Base-by-base conservation (phyloP, 2,113 vertebrate genomes). In the Dissostichus mawsoni region DNA sequence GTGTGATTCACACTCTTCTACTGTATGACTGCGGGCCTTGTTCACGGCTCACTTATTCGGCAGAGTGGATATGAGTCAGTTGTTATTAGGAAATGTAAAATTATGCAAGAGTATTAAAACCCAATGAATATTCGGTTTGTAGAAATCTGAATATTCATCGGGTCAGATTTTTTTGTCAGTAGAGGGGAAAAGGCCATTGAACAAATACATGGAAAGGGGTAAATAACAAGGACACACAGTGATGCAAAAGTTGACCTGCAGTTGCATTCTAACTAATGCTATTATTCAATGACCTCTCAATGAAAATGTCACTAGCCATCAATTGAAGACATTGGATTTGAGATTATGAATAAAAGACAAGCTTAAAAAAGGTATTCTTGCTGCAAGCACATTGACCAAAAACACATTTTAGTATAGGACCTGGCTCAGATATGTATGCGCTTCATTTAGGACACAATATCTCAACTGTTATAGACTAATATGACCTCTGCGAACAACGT, bases 41-140 rank as follows among this genome's bases (percentile, higher is more conserved):
- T 72, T 72, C 61, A 65, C n/a, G 53, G n/a, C 56, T 78, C 44
- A 53, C 36, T 80, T 66, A 68, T 78, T 55, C 41, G 51, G 45
- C 52, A 3, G 0, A 3, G 56, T 62, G 57, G 29, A 76, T 65
- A 11, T 48, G 12, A 82, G 58, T 77, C 69, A 56, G 52, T 50
- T 73, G 64, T 57, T 56, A 59, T 47, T 16, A 55, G 48, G 18
- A 69, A 29, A 23, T 50, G 61, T 48, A 33, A 76, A 58, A 67
- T 52, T 4, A 4, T 25, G 29, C 29, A 50, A 64, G 45, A 75
- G 25, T 18, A 57, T 73, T 65, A 61, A 81, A 72, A 69, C 61
- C 25, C 23, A 55, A 55, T 56, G 3, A 73, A 78, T 81, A 61
- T 57, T 78, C 48, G 29, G 11, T 55, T 74, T 50, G 62, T 51